Percentiles rank a stretch among this genome's conserved stretches.
Evolutionary conservation across 2,113 vertebrate species (phyloP).

Genomic region (Laticauda laticaudata): DNA sequence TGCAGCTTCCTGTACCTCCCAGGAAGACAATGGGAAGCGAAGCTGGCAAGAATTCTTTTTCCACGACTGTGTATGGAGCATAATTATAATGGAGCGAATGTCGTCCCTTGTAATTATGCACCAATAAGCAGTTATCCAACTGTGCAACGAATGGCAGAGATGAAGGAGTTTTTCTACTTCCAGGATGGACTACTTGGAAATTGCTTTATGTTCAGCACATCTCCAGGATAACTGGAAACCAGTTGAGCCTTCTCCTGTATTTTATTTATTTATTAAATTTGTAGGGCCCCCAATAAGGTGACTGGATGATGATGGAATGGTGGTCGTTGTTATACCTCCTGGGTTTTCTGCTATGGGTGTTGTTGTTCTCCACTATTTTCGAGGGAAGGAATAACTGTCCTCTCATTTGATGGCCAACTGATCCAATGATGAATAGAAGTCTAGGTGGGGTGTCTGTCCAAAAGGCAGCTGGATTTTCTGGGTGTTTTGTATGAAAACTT

Average conservation of each 20-base stretch:
- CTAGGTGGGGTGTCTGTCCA: background rate
- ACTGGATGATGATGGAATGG: background rate
- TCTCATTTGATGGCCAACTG: background rate
- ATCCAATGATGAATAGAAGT: background rate
- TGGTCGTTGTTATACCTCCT: background rate
- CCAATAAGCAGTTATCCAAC: conserved; percentile 59
- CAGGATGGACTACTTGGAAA: conserved; percentile 1
- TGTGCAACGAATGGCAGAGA: conserved; percentile 39
- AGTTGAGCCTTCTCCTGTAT: background rate
- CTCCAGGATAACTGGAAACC: background rate
- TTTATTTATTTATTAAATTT: background rate
- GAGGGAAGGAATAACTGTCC: too few species aligned
- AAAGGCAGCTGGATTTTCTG: too few species aligned
- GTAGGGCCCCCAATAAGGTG: background rate
- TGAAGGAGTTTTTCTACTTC: rapidly evolving
- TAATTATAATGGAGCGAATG: conserved; percentile 40
- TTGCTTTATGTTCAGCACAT: background rate
- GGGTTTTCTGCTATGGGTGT: too few species aligned
- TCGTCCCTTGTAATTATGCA: conserved; percentile 55
- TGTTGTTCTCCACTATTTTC: background rate
- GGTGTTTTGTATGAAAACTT: too few species aligned
- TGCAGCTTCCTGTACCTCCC: conserved; percentile 55
- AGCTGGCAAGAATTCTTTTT: conserved; percentile 36
- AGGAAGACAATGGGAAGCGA: conserved; percentile 56
- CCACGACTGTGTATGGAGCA: conserved; percentile 18